Conservation (phyloP, 2,888 invertebrate species). For the Caenorhabditis auriculariae region DNA sequence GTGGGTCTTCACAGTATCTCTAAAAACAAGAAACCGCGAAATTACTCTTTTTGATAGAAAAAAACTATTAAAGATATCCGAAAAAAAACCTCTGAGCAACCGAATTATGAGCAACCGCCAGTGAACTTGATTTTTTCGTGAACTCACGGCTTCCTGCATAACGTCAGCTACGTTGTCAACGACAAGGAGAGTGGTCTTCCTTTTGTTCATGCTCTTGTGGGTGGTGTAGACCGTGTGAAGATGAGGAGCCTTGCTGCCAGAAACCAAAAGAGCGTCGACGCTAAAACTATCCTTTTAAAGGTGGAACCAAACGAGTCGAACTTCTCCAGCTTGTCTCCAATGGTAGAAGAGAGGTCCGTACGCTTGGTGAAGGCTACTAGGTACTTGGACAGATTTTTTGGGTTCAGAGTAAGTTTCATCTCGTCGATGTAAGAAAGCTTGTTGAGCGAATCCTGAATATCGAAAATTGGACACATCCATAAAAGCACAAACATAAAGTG, state of each 20-base stretch:
- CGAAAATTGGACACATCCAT: not conserved
- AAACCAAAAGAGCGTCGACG: constrained; percentile 79
- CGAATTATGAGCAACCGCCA: no score
- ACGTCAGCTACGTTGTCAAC: constrained; percentile 86
- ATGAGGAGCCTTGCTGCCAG: constrained; percentile 79
- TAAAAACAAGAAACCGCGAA: no score
- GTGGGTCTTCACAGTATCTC: no score
- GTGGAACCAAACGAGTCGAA: constrained; percentile 11
- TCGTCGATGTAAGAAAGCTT: constrained; percentile 56
- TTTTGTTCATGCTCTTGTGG: constrained; percentile 78
- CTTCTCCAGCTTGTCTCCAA: constrained; percentile 62
- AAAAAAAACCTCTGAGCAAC: no score
- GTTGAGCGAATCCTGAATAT: no score
- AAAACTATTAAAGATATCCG: no score
- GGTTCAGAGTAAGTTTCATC: constrained; percentile 57
- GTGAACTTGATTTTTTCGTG: no score
- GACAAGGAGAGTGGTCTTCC: constrained; percentile 80
- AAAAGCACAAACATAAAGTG: not conserved
- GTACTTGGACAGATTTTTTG: constrained; percentile 56
- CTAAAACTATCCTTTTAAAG: constrained; percentile 39
- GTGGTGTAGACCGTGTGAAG: constrained; percentile 77
- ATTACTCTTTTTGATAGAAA: not conserved
- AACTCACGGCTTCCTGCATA: constrained; percentile 78
- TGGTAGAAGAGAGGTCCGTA: constrained; percentile 54
- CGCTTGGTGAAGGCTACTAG: constrained; percentile 57